Conservation (phyloP, 2,113 vertebrate genomes). For the Microtus oregoni region DNA sequence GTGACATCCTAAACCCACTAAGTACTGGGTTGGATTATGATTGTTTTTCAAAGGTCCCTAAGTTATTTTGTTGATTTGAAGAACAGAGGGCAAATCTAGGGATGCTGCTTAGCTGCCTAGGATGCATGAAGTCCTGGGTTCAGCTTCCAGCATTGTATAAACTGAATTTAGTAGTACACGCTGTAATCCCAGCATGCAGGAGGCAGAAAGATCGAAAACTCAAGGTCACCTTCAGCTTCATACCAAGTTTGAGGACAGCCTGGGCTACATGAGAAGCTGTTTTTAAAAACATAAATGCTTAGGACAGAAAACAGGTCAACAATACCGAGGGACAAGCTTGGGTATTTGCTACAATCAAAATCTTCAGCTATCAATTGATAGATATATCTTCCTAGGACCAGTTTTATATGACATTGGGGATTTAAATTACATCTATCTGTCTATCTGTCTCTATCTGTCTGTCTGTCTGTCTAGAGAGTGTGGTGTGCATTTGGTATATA, state of each 20-base stretch:
- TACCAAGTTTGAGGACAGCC: background rate
- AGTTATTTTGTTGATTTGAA: slow-evolving; percentile 13
- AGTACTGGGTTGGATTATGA: background rate
- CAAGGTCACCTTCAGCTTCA: background rate
- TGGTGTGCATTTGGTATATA: background rate
- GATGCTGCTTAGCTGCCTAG: background rate
- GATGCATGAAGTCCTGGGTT: background rate
- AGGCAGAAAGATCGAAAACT: background rate
- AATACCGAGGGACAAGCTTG: background rate
- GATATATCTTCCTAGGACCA: background rate
- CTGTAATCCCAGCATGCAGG: background rate
- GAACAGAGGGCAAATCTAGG: background rate
- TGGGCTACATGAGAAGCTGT: background rate
- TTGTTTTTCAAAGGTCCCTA: slow-evolving; percentile 4
- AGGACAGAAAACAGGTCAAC: background rate
- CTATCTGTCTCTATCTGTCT: no score
- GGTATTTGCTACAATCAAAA: background rate
- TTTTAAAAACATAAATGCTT: background rate
- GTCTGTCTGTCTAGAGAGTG: background rate
- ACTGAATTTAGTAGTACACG: no score
- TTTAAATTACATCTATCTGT: background rate
- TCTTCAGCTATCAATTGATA: background rate
- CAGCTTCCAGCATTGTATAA: background rate
- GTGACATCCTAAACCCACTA: background rate
- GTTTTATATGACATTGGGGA: background rate